Base-by-base conservation (phyloP, 2,797 vertebrate species). In the Gambusia yucatana region DNA sequence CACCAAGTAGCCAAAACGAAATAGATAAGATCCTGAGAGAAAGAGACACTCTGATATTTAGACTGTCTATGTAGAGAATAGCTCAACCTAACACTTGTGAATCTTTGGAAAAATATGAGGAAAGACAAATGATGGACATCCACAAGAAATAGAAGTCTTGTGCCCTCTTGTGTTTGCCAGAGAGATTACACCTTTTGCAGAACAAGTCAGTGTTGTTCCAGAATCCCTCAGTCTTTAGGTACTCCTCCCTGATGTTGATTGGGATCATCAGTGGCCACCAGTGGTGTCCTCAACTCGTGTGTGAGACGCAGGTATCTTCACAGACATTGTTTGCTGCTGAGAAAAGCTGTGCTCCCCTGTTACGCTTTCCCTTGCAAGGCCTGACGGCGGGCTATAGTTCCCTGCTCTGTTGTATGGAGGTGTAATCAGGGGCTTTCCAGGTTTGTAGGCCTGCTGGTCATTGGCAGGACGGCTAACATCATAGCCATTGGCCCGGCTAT, bases 401-500 rank as follows among this genome's bases (percentile, higher is more conserved):
- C 95, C 94, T 2, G 92, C 2, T 25, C 89, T 90, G 0, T 93
- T 86, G 30, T 96, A 98, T 33, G 94, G 84, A 0, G 97, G 95
- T 0, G 97, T 96, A 67, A 96, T 95, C 86, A 97, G 70, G 0
- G 92, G 94, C 86, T 95, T 95, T 71, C 84, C 92, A 3, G 90
- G 41, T 47, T 95, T 88, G 88, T 93, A 95, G 75, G 80, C 84
- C 82, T 94, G 94, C 9, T 84, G 89, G 46, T 95, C 91, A 41
- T 94, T 86, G 59, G 82, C 73, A 0, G 93, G 82, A 48, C 82
- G 41, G 1, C 86, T 87, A 69, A 91, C 87, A 72, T 95, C 55
- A 48, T 97, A 97, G 11, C 96, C 95, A 0, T 96, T 96, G 72
- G 95, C 94, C 20, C 95, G 93, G 83, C 96, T 95, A 41, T 96